A percentile compares a stretch with the other conserved stretches of the same genome.
Conservation (phyloP, 2,888 invertebrate genomes). For the Neoaliturus tenellus region DNA sequence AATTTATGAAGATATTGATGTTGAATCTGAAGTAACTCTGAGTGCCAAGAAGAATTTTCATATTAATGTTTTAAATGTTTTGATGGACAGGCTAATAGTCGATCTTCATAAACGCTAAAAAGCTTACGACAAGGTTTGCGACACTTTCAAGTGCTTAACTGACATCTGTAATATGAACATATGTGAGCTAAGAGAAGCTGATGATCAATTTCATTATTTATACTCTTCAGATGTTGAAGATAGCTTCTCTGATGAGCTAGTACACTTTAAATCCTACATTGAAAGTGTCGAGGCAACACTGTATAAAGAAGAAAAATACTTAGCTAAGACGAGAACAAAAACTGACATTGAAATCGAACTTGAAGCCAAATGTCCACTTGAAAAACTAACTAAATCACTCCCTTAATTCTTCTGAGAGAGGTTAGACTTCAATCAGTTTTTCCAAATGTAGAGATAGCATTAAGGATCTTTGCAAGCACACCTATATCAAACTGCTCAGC, state of each 20-base stretch:
- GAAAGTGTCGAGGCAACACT: background rate
- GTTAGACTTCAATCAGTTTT: constrained; percentile 20
- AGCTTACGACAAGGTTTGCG: too few species aligned
- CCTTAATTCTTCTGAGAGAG: background rate
- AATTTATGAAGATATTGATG: background rate
- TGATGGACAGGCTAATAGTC: background rate
- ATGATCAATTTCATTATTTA: too few species aligned
- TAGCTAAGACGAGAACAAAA: background rate
- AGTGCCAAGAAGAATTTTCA: background rate
- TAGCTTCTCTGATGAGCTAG: too few species aligned
- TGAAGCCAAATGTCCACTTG: background rate
- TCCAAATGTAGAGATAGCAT: background rate
- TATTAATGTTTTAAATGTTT: background rate
- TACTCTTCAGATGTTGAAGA: too few species aligned
- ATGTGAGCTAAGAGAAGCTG: too few species aligned
- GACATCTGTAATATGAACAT: too few species aligned
- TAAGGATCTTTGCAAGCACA: background rate
- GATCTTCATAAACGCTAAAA: too few species aligned
- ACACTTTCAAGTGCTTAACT: too few species aligned
- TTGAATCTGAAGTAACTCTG: background rate
- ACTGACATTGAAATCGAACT: too few species aligned
- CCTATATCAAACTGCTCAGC: constrained; percentile 32
- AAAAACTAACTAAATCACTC: background rate
- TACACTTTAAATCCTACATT: background rate
- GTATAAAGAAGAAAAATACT: background rate